phyloP scores from a whole-genome alignment of 2,888 invertebrate genomes.

The Chrysolina americana region DNA sequence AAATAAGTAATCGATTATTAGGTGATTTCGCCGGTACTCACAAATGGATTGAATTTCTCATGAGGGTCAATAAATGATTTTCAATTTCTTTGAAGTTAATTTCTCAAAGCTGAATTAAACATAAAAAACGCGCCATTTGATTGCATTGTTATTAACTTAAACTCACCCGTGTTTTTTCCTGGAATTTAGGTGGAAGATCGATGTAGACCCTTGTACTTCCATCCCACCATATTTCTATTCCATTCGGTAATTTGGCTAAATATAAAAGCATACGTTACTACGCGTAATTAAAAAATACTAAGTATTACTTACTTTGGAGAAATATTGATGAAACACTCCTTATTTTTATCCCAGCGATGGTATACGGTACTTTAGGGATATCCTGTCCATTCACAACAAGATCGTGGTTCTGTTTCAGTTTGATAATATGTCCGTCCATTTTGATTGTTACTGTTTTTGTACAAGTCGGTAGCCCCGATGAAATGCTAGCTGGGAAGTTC shows the following conservation, averaged over 20 bases:
- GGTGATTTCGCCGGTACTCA: too few relatives aligned
- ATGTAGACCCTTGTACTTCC: slow-evolving; percentile 87
- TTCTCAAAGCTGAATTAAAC: too few relatives aligned
- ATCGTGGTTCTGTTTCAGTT: slow-evolving; percentile 82
- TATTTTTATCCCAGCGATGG: slow-evolving; percentile 76
- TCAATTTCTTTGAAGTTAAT: too few relatives aligned
- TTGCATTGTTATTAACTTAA: background rate
- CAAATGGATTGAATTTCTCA: too few relatives aligned
- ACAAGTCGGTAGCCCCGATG: background rate
- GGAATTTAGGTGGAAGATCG: slow-evolving; percentile 81
- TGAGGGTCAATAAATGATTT: too few relatives aligned
- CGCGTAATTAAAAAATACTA: background rate
- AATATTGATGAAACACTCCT: slow-evolving; percentile 85
- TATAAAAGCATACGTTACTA: slow-evolving; percentile 5
- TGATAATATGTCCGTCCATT: slow-evolving; percentile 68
- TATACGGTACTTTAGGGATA: slow-evolving; percentile 76
- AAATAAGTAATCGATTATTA: too few relatives aligned
- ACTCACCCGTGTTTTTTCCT: slow-evolving; percentile 74
- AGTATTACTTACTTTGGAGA: slow-evolving; percentile 71
- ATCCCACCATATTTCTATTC: slow-evolving; percentile 87
- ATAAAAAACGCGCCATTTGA: too few relatives aligned
- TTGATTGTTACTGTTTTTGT: slow-evolving; percentile 9
- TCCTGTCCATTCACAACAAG: slow-evolving; percentile 81
- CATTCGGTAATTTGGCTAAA: slow-evolving; percentile 81
- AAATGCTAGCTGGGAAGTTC: slow-evolving; percentile 18